phyloP scores from a whole-genome alignment of 2,113 vertebrate genomes.

The Trogon surrucura region DNA sequence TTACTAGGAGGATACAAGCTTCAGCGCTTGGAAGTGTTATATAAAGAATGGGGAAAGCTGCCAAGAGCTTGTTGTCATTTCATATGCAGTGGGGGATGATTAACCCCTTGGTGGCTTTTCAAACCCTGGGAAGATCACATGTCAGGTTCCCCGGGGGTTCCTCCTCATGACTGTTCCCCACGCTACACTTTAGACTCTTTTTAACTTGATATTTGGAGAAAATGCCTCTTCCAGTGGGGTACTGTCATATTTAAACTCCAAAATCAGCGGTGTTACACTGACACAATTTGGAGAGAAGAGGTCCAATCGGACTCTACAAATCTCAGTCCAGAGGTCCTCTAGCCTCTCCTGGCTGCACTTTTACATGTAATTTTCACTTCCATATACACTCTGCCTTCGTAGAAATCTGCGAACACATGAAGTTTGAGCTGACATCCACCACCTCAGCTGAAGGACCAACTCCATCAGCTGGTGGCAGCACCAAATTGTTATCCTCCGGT shows the following conservation, averaged over 20 bases:
- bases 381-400: neutral
- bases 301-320: neutral
- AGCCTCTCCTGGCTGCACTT: neutral
- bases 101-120: conserved; percentile 66
- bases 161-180: neutral
- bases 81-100: conserved; percentile 51
- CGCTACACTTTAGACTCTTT: neutral
- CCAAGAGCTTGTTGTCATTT: conserved; percentile 80
- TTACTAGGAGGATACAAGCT: conserved; percentile 80
- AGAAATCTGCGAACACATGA: neutral
- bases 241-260: neutral
- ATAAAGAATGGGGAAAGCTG: conserved; percentile 76
- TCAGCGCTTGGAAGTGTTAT: conserved; percentile 79
- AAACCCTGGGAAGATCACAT: neutral
- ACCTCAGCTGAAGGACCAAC: neutral
- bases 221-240: neutral
- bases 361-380: neutral
- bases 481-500: neutral
- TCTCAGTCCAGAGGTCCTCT: neutral
- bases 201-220: neutral
- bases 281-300: neutral
- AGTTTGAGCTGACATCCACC: neutral
- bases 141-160: neutral
- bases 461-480: neutral
- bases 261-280: neutral